A percentile compares a stretch with the other conserved stretches of the same genome.
Evolutionary conservation across 2,797 vertebrate genomes (phyloP).

Genomic region (Sus cebifrons): DNA sequence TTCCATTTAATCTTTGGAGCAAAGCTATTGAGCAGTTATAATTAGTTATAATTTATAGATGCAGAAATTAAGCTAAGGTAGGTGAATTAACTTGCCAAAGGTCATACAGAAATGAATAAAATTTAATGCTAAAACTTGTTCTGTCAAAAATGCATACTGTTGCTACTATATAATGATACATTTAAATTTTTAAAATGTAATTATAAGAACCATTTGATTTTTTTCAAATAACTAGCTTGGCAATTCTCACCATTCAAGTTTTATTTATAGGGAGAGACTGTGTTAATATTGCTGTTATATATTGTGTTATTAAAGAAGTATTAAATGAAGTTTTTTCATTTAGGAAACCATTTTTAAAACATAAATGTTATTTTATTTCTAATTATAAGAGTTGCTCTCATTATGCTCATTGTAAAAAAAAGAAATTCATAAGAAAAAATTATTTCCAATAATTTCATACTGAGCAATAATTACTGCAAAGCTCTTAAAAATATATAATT

Average conservation of each 20-base stretch:
- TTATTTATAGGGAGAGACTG: not conserved
- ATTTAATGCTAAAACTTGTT: not conserved
- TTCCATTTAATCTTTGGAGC: constrained; percentile 34
- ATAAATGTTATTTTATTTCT: constrained; percentile 36
- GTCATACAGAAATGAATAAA: constrained; percentile 28
- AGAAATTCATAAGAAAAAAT: not conserved
- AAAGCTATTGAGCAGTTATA: constrained; percentile 41
- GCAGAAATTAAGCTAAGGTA: not conserved
- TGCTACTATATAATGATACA: not conserved
- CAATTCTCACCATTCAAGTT: not conserved
- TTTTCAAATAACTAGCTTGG: constrained; percentile 6
- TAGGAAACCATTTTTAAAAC: not conserved
- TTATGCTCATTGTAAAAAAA: constrained; percentile 19
- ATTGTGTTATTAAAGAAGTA: constrained; percentile 13
- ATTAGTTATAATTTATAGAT: not conserved
- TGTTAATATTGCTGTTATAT: not conserved
- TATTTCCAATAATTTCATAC: not conserved
- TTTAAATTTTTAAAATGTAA: constrained; percentile 33
- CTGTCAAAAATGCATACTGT: not conserved
- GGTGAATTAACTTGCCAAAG: constrained; percentile 49
- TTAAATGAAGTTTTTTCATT: not conserved
- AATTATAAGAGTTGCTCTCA: not conserved
- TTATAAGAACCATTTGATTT: not conserved
- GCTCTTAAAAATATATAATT: not conserved
- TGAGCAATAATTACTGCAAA: not conserved